Evolutionary conservation across 2,888 invertebrate species (phyloP).

Genomic region (Cantharis nigra): DNA sequence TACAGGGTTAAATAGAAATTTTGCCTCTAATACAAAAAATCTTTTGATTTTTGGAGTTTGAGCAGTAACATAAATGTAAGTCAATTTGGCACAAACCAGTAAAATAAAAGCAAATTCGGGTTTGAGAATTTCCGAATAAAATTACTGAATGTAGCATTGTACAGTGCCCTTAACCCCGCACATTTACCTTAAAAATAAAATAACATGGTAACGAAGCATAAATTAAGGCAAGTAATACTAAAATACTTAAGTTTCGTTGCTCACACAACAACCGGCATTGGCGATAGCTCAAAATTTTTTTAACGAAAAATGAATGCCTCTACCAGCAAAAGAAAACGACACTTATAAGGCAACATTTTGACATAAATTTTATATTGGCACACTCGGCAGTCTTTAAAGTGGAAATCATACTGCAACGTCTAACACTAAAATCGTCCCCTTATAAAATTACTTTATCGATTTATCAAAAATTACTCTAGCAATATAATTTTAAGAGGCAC

Average conservation of each 20-base stretch:
- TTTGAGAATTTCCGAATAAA: too few species aligned
- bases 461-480: neutral
- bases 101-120: neutral
- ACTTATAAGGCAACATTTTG: slow-evolving; percentile 27
- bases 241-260: neutral
- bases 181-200: neutral
- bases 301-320: neutral
- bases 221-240: neutral
- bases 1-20: neutral
- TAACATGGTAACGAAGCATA: neutral
- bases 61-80: neutral
- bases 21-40: neutral
- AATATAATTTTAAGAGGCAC: neutral
- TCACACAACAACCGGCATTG: neutral
- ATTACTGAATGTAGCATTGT: neutral
- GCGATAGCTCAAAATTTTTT: neutral
- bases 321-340: neutral
- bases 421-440: neutral
- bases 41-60: neutral
- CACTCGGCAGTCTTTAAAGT: slow-evolving; percentile 26
- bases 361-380: slow-evolving; percentile 25
- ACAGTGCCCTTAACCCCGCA: neutral
- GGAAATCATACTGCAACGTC: slow-evolving; percentile 20
- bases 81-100: neutral
- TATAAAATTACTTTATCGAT: neutral